Conservation (phyloP, 2,888 invertebrate species). For the Coecobrya sp. region DNA sequence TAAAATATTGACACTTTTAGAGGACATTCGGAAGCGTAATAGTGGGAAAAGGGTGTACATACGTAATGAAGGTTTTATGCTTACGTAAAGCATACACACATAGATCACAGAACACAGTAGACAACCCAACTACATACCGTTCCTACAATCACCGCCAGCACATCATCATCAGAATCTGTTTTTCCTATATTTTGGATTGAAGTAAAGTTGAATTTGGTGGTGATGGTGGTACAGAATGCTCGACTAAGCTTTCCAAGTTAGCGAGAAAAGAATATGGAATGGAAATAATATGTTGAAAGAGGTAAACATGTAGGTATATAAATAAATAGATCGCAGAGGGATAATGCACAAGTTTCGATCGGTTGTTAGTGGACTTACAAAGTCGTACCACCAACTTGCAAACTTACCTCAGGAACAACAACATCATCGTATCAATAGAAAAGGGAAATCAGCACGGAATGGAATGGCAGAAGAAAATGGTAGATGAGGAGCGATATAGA, state of each 20-base stretch:
- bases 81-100: conserved; percentile 21
- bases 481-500: conserved; percentile 14
- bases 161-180: conserved; percentile 42
- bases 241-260: conserved; percentile 33
- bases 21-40: conserved; percentile 60
- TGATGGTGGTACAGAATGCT: not conserved
- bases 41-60: conserved; percentile 64
- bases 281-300: conserved; percentile 28
- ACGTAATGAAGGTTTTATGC: conserved; percentile 50
- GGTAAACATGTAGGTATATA: conserved; percentile 28
- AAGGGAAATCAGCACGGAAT: conserved; percentile 30
- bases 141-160: conserved; percentile 2
- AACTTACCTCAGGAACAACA: conserved; percentile 60
- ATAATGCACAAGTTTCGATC: conserved; percentile 34
- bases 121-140: not conserved
- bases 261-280: conserved; percentile 4
- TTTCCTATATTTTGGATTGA: not conserved
- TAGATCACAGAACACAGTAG: conserved; percentile 45
- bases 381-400: conserved; percentile 42
- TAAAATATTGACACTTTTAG: conserved; percentile 68
- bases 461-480: conserved; percentile 25
- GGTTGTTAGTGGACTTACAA: conserved; percentile 21
- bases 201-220: conserved; percentile 7
- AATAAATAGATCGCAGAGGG: conserved; percentile 31
- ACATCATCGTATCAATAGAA: conserved; percentile 2